Percentiles rank a stretch among this genome's conserved stretches.
These are phyloP conservation scores for Plecotus auritus DNA, from an alignment of 2,113 vertebrate species.

Conservation along the genomic window DNA sequence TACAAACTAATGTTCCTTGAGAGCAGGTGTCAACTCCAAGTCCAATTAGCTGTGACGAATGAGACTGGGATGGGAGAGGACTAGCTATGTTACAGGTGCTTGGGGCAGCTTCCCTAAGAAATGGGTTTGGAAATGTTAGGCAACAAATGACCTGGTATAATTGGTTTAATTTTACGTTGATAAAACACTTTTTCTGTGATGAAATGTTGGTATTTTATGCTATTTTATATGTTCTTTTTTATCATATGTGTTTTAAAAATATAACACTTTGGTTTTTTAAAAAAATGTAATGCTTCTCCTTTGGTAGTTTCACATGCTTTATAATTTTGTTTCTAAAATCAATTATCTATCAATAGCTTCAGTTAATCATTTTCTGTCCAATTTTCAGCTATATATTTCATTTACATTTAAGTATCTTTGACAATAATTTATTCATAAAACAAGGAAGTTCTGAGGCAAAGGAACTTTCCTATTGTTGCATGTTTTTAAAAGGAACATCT, in stretches of 20 bases:
- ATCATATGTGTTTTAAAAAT: background rate
- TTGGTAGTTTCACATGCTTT: background rate
- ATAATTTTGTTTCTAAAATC: conserved; percentile 6
- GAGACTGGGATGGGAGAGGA: background rate
- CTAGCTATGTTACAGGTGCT: background rate
- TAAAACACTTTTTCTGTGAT: background rate
- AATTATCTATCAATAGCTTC: background rate
- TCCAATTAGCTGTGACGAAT: background rate
- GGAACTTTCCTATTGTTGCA: background rate
- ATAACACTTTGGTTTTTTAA: background rate
- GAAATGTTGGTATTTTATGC: background rate
- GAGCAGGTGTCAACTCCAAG: background rate
- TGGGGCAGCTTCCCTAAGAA: background rate
- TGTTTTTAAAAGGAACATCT: background rate
- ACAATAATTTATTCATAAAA: background rate
- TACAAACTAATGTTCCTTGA: background rate
- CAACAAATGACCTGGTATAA: background rate
- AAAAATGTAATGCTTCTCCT: background rate
- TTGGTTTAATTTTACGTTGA: background rate
- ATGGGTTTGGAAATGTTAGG: background rate
- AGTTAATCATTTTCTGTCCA: background rate
- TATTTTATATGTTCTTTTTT: background rate
- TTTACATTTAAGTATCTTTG: background rate
- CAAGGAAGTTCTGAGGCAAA: background rate
- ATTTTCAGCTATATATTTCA: background rate